phyloP scores from a whole-genome alignment of 1,140 invertebrate genomes.

The Druon quercuslanigerum region DNA sequence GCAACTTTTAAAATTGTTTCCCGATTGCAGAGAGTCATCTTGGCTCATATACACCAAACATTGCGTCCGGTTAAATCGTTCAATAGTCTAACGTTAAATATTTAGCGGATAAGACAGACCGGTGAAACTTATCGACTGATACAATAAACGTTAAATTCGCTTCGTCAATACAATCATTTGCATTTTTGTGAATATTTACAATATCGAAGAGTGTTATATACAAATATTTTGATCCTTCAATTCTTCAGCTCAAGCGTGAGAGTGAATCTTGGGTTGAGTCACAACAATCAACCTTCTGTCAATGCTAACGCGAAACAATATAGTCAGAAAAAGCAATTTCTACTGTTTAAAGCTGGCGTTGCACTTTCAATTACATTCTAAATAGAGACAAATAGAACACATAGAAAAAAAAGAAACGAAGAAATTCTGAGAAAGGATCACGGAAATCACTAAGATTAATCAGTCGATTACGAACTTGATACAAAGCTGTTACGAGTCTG shows the following conservation, averaged over 20 bases:
- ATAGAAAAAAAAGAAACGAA: neutral
- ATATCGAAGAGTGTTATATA: conserved; percentile 25
- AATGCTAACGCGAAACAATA: conserved; percentile 12
- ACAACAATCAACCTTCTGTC: neutral
- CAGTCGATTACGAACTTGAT: conserved; percentile 28
- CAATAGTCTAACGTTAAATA: conserved; percentile 8
- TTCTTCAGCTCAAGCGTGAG: conserved; percentile 13
- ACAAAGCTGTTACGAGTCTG: conserved; percentile 24
- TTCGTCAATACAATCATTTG: conserved; percentile 19
- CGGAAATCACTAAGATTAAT: conserved; percentile 31
- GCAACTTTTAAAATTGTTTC: neutral
- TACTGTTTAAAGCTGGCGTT: conserved; percentile 1
- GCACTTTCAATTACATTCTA: conserved; percentile 15
- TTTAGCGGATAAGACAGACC: conserved; percentile 13
- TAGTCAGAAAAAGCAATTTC: neutral
- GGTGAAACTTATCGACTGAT: conserved; percentile 30
- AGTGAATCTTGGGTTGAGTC: neutral
- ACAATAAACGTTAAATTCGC: conserved; percentile 28
- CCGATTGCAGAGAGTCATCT: neutral
- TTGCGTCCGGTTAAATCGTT: conserved; percentile 7
- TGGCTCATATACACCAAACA: conserved; percentile 10
- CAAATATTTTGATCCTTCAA: conserved; percentile 29
- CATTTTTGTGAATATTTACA: conserved; percentile 30
- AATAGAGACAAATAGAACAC: neutral
- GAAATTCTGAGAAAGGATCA: conserved; percentile 21